Evolutionary conservation across 1,140 invertebrate genomes (phyloP).

Genomic region (Atta cephalotes): DNA sequence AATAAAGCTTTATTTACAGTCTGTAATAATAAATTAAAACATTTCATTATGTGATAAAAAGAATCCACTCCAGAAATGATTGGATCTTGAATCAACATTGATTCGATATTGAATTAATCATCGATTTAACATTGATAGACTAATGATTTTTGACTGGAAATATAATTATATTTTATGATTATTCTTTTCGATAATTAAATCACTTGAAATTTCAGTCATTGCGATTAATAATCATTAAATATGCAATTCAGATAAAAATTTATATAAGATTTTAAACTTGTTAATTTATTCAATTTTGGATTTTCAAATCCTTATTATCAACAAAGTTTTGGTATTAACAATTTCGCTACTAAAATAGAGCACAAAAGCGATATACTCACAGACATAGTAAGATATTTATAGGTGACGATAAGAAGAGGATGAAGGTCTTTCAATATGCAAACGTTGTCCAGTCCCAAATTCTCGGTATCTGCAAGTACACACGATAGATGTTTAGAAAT

Average conservation of each 20-base stretch:
- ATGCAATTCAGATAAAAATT: neutral
- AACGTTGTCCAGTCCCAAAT: constrained; percentile 75
- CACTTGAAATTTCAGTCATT: neutral
- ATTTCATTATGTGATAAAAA: neutral
- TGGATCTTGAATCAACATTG: no score
- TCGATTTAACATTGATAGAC: no score
- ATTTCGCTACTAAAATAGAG: neutral
- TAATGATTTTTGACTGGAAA: no score
- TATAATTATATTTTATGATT: neutral
- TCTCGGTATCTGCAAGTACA: constrained; percentile 50
- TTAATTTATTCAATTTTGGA: neutral
- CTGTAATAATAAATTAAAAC: neutral
- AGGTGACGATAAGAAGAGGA: constrained; percentile 84
- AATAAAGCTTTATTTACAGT: neutral
- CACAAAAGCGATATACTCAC: constrained; percentile 76
- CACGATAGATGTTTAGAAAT: neutral
- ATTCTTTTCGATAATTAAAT: neutral
- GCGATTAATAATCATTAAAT: neutral
- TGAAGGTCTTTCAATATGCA: constrained; percentile 78
- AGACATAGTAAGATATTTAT: constrained; percentile 85
- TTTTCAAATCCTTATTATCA: neutral
- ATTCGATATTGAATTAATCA: no score
- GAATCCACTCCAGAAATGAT: neutral
- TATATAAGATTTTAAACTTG: neutral
- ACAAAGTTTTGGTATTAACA: neutral